Evolutionary conservation across 92 coral and sea anemone species (phyloP), one percentile per base, ranked within the genome.

Genomic region (Galaxea fascicularis): DNA sequence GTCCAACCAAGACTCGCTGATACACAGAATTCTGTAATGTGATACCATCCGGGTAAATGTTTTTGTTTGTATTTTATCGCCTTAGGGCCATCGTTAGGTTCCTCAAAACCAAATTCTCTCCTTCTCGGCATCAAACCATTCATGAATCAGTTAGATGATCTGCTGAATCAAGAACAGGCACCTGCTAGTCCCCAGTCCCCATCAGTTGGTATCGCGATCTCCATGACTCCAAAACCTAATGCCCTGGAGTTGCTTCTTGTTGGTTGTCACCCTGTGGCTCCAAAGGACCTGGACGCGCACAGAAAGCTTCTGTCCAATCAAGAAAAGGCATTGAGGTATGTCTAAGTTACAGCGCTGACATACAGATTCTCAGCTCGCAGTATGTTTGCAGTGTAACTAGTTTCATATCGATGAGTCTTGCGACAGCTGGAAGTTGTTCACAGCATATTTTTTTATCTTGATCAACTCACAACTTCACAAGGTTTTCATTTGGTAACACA

Each of bases 231-330:
- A 7, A 65, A 79, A 44, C 80, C 93, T 16, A 93, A 85, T 39
- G 73, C 92, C 16, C 58, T 93, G 62, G 97, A 93, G 22, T 27
- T 74, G 17, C 85, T 91, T 69, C 88, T 95, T 53, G 60, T 87
- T 14, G 95, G 96, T 18, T 80, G 82, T 0, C 88, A 85, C 16
- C 96, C 97, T 11, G 44, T 97, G 25, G 59, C 84, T 31, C 90
- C 88, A 11, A 83, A 90, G 79, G 77, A 90, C 58, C 83, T 93
- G 86, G 90, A 93, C 4, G 60, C 26, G 20, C 92, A 91, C 70
- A 73, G 57, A 54, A 92, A 82, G 49, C 58, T 79, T 9, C 87
- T 51, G 25, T 53, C 81, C 1, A 82, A 52, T 44, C 95, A 97
- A 65, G 89, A 93, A 53, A 68, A 84, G 30, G 71, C 94, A 7